These are phyloP conservation scores for Ornithoptera alexandrae DNA, from an alignment of 2,888 invertebrate species.

Conservation along the genomic window DNA sequence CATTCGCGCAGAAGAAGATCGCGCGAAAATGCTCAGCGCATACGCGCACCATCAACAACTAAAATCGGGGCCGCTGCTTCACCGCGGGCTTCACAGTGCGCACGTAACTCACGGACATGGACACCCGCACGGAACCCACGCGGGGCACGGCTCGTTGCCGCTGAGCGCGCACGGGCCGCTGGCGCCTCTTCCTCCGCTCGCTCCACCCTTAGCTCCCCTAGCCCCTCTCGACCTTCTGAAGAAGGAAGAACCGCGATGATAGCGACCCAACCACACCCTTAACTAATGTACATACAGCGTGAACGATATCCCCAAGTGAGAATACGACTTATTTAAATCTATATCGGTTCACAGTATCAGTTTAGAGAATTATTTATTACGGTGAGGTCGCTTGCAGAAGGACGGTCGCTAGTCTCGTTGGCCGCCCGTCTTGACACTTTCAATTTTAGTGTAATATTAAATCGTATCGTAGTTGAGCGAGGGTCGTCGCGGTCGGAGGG, in stretches of 20 bases:
- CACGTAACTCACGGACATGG: slow-evolving; percentile 44
- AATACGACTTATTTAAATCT: slow-evolving; percentile 55
- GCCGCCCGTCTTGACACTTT: slow-evolving; percentile 37
- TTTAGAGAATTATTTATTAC: slow-evolving; percentile 77
- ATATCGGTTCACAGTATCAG: slow-evolving; percentile 68
- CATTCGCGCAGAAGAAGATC: slow-evolving; percentile 88
- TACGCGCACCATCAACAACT: slow-evolving; percentile 82
- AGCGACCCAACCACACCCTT: slow-evolving; percentile 51
- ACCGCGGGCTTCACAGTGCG: slow-evolving; percentile 73
- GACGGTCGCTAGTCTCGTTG: slow-evolving; percentile 43
- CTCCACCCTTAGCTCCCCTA: slow-evolving; percentile 56
- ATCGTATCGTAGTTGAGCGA: slow-evolving; percentile 31
- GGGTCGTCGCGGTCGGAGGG: slow-evolving; percentile 42
- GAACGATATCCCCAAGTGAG: slow-evolving; percentile 57
- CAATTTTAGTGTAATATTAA: slow-evolving; percentile 35
- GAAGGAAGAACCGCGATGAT: slow-evolving; percentile 80
- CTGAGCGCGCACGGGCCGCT: slow-evolving; percentile 64
- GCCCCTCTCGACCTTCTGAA: slow-evolving; percentile 82
- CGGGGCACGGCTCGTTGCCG: slow-evolving; percentile 62
- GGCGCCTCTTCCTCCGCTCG: slow-evolving; percentile 61
- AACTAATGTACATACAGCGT: slow-evolving; percentile 51
- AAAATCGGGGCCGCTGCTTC: slow-evolving; percentile 71
- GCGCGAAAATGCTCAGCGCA: slow-evolving; percentile 87
- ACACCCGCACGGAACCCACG: slow-evolving; percentile 71
- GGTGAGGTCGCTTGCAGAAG: slow-evolving; percentile 57